A percentile compares a stretch with the other conserved stretches of the same genome.
These are phyloP conservation scores for Ceratotherium simum DNA, from an alignment of 2,113 vertebrate species.

Conservation along the genomic window DNA sequence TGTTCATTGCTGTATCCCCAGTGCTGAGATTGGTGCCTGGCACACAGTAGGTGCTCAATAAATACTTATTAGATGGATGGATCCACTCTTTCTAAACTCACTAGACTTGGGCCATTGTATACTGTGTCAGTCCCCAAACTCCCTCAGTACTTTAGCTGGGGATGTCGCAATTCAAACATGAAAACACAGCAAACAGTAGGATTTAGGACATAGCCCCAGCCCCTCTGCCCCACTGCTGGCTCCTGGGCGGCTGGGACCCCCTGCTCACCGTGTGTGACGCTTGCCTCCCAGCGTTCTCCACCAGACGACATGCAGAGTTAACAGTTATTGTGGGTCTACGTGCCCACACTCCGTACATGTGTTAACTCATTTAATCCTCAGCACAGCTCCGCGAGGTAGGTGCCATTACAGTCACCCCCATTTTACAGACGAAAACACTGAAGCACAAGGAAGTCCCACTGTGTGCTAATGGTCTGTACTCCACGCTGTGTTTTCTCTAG, in stretches of 20 bases:
- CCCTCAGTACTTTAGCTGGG: background rate
- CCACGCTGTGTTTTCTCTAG: background rate
- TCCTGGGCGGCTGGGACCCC: background rate
- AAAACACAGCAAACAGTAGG: background rate
- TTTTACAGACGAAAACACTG: background rate
- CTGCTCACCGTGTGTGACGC: background rate
- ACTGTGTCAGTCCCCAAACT: background rate
- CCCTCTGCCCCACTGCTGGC: background rate
- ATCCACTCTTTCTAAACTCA: background rate
- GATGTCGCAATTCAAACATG: background rate
- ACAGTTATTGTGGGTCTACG: rapidly evolving
- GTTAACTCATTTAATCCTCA: background rate
- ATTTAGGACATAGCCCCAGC: background rate
- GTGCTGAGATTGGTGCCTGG: background rate
- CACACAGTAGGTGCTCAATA: background rate
- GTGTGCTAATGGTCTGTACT: background rate
- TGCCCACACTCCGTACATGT: rapidly evolving
- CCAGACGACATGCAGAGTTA: background rate
- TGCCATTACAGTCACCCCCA: background rate
- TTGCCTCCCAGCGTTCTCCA: background rate
- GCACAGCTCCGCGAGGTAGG: background rate
- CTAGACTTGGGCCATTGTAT: background rate
- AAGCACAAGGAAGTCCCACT: background rate
- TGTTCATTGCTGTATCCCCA: background rate
- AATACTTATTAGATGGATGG: background rate